These are phyloP conservation scores for Panzeria rudis DNA, from an alignment of 2,888 invertebrate genomes.

Conservation along the genomic window DNA sequence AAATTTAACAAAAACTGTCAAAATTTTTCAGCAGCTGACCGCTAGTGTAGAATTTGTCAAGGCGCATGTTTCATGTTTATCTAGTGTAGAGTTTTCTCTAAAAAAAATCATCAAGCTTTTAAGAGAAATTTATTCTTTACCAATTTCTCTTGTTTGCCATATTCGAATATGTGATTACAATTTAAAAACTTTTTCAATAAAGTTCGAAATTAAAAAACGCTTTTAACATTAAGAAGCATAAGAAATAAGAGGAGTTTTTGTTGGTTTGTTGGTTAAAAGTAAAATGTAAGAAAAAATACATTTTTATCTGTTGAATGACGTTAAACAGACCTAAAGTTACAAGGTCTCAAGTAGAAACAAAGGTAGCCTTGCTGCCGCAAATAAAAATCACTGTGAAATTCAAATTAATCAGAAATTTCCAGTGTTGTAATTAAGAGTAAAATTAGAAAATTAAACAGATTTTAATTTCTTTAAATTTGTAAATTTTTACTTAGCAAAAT, in stretches of 20 bases:
- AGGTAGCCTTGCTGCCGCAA: not conserved
- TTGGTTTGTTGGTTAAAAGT: not conserved
- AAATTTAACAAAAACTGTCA: slow-evolving; percentile 33
- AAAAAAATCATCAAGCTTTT: not conserved
- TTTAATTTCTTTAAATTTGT: not conserved
- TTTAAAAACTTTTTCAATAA: not conserved
- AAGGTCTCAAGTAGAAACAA: not conserved
- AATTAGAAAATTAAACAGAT: not conserved
- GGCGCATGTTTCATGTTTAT: slow-evolving; percentile 38
- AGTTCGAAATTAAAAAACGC: not conserved
- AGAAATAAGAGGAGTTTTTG: not conserved
- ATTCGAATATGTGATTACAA: not conserved
- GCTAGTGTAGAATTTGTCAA: slow-evolving; percentile 41
- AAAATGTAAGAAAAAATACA: not conserved
- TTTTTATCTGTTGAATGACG: slow-evolving; percentile 69
- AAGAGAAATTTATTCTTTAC: not conserved
- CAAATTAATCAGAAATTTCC: not conserved
- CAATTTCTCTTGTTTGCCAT: not conserved
- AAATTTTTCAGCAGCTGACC: slow-evolving; percentile 62
- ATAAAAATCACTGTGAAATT: not conserved
- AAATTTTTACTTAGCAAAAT: no score
- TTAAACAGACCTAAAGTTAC: slow-evolving; percentile 12
- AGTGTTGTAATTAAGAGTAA: not conserved
- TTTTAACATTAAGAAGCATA: not conserved
- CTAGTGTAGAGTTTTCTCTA: slow-evolving; percentile 20